Percentiles rank a stretch among this genome's conserved stretches.
Conservation (phyloP, 2,113 vertebrate species). For the Tupaia tana region DNA sequence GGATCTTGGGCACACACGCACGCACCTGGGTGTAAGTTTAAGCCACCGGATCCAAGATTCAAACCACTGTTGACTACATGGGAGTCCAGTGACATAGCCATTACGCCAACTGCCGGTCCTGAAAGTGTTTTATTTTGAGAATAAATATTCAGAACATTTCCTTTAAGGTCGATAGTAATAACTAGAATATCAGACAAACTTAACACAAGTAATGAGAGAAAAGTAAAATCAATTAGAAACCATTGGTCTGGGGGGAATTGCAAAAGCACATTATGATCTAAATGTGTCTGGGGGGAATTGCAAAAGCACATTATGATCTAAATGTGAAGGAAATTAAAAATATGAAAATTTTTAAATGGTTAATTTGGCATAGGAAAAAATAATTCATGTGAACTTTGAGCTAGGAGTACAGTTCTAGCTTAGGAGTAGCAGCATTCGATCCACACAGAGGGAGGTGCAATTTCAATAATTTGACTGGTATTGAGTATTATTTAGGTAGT, state of each 20-base stretch:
- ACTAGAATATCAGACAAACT: background rate
- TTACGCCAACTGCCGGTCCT: no score
- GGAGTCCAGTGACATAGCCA: no score
- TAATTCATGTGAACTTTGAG: background rate
- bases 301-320: background rate
- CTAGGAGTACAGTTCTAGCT: background rate
- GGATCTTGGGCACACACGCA: no score
- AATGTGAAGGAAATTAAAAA: constrained; percentile 37
- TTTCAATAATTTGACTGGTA: background rate
- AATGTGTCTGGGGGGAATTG: background rate
- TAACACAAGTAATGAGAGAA: constrained; percentile 1
- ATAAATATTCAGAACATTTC: constrained; percentile 30
- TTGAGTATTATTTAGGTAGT: background rate
- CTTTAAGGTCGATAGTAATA: background rate
- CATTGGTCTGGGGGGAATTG: background rate
- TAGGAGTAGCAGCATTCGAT: background rate
- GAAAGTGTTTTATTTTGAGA: constrained; percentile 6
- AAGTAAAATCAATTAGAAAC: constrained; percentile 38
- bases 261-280: background rate
- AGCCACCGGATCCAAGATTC: no score
- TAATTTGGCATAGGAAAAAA: background rate
- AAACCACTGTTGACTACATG: no score
- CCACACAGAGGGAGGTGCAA: background rate
- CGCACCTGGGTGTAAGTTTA: no score
- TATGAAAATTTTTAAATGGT: background rate